Percentiles rank a stretch among this genome's conserved stretches.
phyloP scores from a whole-genome alignment of 2,797 vertebrate species.

The Hipposideros larvatus region DNA sequence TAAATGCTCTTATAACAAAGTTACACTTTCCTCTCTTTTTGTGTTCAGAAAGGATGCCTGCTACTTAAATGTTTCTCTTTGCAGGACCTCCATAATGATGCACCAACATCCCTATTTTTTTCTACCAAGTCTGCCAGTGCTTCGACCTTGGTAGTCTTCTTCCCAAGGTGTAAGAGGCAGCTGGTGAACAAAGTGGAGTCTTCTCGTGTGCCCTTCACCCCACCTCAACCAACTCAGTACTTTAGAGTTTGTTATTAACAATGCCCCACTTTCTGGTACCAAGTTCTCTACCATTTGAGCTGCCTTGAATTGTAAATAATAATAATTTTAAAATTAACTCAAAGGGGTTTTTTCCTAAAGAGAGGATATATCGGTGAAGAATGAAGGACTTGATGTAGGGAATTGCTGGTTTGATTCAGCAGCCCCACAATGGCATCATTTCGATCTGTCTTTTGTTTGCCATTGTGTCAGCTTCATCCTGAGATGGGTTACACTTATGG shows the following conservation, averaged over 20 bases:
- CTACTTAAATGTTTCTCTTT: background rate
- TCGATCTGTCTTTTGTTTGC: background rate
- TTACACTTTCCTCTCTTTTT: conserved; percentile 38
- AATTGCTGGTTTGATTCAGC: background rate
- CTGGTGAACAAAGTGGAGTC: background rate
- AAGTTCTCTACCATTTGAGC: background rate
- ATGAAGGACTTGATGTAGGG: background rate
- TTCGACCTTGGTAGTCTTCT: background rate
- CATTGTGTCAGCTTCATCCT: background rate
- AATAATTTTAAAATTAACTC: background rate
- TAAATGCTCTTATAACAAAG: background rate
- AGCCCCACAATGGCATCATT: background rate
- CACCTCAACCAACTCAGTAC: background rate
- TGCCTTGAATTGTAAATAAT: background rate
- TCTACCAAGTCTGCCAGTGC: background rate
- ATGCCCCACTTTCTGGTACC: background rate
- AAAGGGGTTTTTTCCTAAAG: background rate
- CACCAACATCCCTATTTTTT: background rate
- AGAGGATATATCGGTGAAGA: background rate
- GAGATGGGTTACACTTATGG: background rate
- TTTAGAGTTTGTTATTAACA: background rate
- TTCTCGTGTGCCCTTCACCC: background rate
- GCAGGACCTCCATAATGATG: background rate
- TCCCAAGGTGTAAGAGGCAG: background rate
- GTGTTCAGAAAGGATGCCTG: background rate